Evolutionary conservation across 1,140 invertebrate species (phyloP).

Genomic region (Theocolax elegans): DNA sequence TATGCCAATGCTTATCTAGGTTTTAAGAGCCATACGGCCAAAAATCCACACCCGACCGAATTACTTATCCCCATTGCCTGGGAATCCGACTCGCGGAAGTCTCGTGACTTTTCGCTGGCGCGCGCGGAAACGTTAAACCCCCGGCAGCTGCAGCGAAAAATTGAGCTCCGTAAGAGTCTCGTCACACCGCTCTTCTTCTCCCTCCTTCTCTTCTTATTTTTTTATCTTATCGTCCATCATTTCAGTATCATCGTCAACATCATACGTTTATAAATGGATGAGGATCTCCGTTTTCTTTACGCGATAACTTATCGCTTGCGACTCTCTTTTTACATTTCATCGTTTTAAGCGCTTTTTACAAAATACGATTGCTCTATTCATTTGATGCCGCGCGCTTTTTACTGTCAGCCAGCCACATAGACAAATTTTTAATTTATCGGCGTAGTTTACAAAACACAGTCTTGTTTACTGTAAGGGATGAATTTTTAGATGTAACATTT

Average conservation of each 20-base stretch:
- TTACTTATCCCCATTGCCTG: not conserved
- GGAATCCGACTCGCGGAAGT: conserved; percentile 47
- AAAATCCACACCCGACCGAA: conserved; percentile 4
- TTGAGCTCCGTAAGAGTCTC: not conserved
- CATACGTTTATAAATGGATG: not conserved
- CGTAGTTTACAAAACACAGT: not conserved
- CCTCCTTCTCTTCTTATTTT: not conserved
- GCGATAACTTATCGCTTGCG: conserved; percentile 3
- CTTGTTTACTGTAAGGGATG: too few relatives aligned
- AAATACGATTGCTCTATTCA: conserved; percentile 16
- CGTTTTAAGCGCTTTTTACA: conserved; percentile 5
- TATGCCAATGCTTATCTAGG: not conserved
- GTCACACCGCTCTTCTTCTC: not conserved
- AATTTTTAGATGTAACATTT: too few relatives aligned
- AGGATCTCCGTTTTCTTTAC: conserved; percentile 23
- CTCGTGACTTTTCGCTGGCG: conserved; percentile 39
- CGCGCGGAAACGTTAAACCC: conserved; percentile 50
- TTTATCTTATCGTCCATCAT: conserved; percentile 30
- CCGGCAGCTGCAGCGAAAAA: conserved; percentile 28
- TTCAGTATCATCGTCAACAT: conserved; percentile 15
- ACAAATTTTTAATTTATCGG: conserved; percentile 18
- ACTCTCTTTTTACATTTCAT: conserved; percentile 21
- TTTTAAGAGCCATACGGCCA: not conserved
- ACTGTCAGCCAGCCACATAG: not conserved
- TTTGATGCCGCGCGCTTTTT: not conserved